Conservation (phyloP, 2,888 invertebrate species). For the Drosophila paranaensis region DNA sequence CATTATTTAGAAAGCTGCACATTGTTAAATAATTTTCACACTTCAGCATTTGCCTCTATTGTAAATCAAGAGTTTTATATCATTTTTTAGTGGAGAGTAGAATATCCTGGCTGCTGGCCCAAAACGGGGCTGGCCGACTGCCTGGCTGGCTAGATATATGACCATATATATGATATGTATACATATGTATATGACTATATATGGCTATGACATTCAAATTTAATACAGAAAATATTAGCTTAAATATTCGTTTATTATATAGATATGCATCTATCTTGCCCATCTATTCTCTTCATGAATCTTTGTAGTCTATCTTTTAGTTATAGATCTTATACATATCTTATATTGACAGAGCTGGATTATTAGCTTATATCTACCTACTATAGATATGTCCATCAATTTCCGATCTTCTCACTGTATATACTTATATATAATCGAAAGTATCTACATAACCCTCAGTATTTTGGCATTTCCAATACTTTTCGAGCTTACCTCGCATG, state of each 20-base stretch:
- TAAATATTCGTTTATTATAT: background rate
- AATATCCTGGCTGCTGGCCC: conserved; percentile 58
- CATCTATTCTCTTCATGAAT: background rate
- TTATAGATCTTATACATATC: too few species aligned
- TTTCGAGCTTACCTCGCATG: background rate
- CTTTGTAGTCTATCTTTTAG: background rate
- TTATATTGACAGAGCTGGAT: too few species aligned
- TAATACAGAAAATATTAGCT: background rate
- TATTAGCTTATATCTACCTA: too few species aligned
- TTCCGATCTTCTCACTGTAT: too few species aligned
- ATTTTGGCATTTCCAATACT: background rate
- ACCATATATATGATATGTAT: too few species aligned
- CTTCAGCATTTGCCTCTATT: conserved; percentile 37
- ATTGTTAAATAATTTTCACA: conserved; percentile 67
- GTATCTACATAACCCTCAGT: background rate
- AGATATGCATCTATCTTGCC: too few species aligned
- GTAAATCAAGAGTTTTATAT: conserved; percentile 74
- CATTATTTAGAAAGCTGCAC: conserved; percentile 49
- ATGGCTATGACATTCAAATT: background rate
- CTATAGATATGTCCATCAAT: too few species aligned
- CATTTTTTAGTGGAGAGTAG: conserved; percentile 44
- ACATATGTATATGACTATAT: too few species aligned
- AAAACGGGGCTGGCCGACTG: conserved; percentile 6
- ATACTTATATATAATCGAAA: too few species aligned
- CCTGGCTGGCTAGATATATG: background rate